These are phyloP conservation scores for Procavia capensis DNA, from an alignment of 2,113 vertebrate genomes.

Conservation along the genomic window DNA sequence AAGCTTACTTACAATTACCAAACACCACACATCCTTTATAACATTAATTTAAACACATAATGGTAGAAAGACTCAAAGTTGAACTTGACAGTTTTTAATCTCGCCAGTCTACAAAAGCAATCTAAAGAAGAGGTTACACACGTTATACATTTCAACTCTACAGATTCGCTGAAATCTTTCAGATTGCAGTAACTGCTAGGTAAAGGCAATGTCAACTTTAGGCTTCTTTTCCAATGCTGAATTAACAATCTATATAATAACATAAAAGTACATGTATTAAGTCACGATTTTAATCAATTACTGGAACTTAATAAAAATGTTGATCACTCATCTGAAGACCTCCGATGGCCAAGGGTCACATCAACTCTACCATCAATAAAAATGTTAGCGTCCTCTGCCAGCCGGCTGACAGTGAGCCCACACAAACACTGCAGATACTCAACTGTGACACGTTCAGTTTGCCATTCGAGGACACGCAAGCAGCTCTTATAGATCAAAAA, in stretches of 20 bases:
- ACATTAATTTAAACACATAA: constrained; percentile 63
- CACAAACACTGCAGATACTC: neutral
- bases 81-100: constrained; percentile 1
- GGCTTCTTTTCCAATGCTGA: constrained; percentile 67
- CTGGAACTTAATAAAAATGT: constrained; percentile 66
- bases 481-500: neutral
- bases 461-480: neutral
- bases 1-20: constrained; percentile 47
- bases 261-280: constrained; percentile 74
- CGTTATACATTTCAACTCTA: neutral
- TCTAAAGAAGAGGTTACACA: constrained; percentile 42
- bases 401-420: constrained; percentile 35
- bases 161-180: constrained; percentile 39
- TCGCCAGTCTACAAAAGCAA: constrained; percentile 16
- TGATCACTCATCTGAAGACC: constrained; percentile 49
- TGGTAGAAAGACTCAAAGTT: constrained; percentile 67
- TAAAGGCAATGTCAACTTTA: constrained; percentile 57
- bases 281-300: constrained; percentile 57
- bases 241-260: constrained; percentile 68
- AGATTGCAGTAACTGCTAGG: neutral
- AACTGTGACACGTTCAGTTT: neutral
- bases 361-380: neutral
- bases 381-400: neutral
- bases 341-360: neutral
- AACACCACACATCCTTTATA: constrained; percentile 55